These are phyloP conservation scores for Lasioglossum leucozonium DNA, from an alignment of 2,888 invertebrate species.

Conservation along the genomic window DNA sequence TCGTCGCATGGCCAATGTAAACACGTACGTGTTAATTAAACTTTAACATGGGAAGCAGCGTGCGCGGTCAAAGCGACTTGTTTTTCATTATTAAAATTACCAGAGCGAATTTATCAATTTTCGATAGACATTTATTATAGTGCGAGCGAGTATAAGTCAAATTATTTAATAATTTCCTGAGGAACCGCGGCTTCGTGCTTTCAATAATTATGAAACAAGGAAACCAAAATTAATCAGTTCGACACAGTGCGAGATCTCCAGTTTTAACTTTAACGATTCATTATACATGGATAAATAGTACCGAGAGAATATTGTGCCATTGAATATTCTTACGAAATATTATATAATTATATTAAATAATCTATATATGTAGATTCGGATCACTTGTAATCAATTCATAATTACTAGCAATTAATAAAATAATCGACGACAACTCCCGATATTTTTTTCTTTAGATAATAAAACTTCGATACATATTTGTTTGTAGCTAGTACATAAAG, in stretches of 20 bases:
- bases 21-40: conserved; percentile 5
- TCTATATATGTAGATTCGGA: too few species aligned
- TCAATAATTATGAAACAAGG: background rate
- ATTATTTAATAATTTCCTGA: background rate
- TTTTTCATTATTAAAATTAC: background rate
- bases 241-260: too few species aligned
- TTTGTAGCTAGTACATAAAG: too few species aligned
- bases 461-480: too few species aligned
- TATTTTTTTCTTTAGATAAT: too few species aligned
- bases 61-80: background rate
- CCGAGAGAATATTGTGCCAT: background rate
- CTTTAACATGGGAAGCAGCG: background rate
- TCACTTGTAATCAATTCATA: too few species aligned
- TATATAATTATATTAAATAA: too few species aligned
- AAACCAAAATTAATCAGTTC: too few species aligned
- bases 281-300: background rate
- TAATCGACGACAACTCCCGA: too few species aligned
- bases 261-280: too few species aligned
- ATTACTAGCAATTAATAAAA: too few species aligned
- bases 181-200: background rate
- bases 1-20: background rate
- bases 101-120: background rate
- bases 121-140: background rate
- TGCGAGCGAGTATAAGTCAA: background rate
- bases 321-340: background rate